Percentiles rank a stretch among this genome's conserved stretches.
Evolutionary conservation across 2,888 invertebrate genomes (phyloP).

Genomic region (Blomia tropicalis): DNA sequence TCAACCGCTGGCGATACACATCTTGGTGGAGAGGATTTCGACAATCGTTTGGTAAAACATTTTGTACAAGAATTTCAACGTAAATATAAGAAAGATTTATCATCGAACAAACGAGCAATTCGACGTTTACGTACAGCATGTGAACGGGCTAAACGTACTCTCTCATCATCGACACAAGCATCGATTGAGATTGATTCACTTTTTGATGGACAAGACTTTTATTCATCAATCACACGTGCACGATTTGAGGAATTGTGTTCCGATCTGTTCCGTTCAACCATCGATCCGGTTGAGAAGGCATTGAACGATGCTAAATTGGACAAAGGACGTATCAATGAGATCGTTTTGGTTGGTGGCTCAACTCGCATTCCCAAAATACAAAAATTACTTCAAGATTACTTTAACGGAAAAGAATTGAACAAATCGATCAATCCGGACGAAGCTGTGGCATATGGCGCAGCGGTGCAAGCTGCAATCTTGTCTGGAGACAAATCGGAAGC

Average conservation of each 20-base stretch:
- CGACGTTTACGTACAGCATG: constrained; percentile 48
- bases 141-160: constrained; percentile 47
- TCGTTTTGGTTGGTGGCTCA: constrained; percentile 68
- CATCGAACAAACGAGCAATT: constrained; percentile 42
- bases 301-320: constrained; percentile 91
- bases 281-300: constrained; percentile 93
- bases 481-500: constrained; percentile 50
- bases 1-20: constrained; percentile 45
- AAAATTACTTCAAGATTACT: constrained; percentile 66
- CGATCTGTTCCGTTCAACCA: constrained; percentile 83
- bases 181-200: constrained; percentile 42
- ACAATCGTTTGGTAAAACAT: constrained; percentile 37
- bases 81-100: constrained; percentile 39
- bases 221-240: constrained; percentile 82
- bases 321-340: constrained; percentile 60
- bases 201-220: constrained; percentile 76
- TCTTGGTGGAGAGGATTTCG: constrained; percentile 39
- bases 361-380: constrained; percentile 96
- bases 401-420: constrained; percentile 89
- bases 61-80: constrained; percentile 37
- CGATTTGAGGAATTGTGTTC: constrained; percentile 92
- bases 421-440: constrained; percentile 91
- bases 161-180: constrained; percentile 39
- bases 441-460: constrained; percentile 90
- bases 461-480: constrained; percentile 88